Evolutionary conservation across 2,797 vertebrate species (phyloP).

Genomic region (Protosalanx chinensis): DNA sequence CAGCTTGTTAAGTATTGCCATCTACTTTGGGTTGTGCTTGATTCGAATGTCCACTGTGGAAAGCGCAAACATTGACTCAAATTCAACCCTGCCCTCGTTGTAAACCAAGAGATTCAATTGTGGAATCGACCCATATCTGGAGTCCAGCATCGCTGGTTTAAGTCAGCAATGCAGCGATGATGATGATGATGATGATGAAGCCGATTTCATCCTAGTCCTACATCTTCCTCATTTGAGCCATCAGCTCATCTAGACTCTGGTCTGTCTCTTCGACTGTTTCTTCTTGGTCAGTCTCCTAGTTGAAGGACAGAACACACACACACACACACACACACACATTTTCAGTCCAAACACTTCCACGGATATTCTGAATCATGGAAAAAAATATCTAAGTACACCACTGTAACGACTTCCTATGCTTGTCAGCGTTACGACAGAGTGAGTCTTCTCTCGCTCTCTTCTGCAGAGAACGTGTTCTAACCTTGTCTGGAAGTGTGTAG

Average conservation of each 20-base stretch:
- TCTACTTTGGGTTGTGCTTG: no score
- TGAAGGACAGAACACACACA: conserved; percentile 19
- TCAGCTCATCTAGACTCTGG: conserved; percentile 92
- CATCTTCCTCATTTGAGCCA: conserved; percentile 92
- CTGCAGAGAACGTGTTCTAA: conserved; percentile 46
- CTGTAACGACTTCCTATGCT: no score
- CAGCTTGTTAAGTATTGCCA: no score
- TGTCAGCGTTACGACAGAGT: no score
- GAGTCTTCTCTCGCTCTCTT: no score
- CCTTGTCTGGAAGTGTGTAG: conserved; percentile 91
- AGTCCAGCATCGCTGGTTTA: neutral
- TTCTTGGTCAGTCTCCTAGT: conserved; percentile 62
- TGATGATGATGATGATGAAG: neutral
- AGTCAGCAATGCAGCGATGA: neutral
- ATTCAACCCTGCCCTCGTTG: no score
- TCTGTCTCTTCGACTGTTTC: conserved; percentile 80
- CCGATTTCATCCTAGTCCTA: conserved; percentile 51
- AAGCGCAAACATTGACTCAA: no score
- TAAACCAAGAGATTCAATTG: no score
- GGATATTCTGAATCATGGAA: neutral
- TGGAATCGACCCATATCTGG: neutral
- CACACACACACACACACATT: neutral
- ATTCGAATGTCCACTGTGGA: no score
- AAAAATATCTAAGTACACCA: no score
- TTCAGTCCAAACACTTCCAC: neutral